phyloP scores from a whole-genome alignment of 2,113 vertebrate genomes.

The Seriola quinqueradiata region DNA sequence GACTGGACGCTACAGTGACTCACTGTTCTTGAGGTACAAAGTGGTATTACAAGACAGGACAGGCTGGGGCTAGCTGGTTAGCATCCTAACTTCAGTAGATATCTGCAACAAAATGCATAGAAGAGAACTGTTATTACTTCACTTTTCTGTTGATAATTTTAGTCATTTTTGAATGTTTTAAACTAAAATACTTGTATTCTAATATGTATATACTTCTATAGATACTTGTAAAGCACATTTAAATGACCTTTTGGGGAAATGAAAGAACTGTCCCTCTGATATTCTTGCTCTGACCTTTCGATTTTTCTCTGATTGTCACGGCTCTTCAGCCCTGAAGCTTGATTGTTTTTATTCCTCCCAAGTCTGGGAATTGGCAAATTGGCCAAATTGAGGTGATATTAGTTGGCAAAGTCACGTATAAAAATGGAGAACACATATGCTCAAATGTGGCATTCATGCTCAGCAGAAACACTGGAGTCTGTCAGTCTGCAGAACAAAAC shows the following conservation, averaged over 20 bases:
- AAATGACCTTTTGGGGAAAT: constrained; percentile 39
- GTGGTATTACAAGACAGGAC: no score
- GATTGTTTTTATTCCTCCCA: background rate
- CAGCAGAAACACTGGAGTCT: background rate
- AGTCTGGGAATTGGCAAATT: background rate
- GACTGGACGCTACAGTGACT: no score
- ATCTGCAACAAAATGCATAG: no score
- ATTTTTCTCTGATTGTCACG: constrained; percentile 10
- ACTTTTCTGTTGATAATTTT: no score
- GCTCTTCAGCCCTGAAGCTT: constrained; percentile 15
- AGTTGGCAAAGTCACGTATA: background rate
- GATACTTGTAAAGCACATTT: background rate
- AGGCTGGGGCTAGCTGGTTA: no score
- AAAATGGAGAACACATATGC: background rate
- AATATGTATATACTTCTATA: no score
- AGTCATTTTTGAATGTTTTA: no score
- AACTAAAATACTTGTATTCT: no score
- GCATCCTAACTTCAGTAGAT: no score
- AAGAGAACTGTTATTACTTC: no score
- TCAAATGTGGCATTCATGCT: background rate
- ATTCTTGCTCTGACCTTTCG: constrained; percentile 41
- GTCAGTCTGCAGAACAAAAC: background rate
- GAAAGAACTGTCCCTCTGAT: constrained; percentile 20
- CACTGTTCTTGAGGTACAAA: no score
- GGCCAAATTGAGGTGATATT: background rate